Evolutionary conservation across 2,797 vertebrate species (phyloP), one percentile per base, ranked within the genome.

Genomic region (Pelobates cultripes): DNA sequence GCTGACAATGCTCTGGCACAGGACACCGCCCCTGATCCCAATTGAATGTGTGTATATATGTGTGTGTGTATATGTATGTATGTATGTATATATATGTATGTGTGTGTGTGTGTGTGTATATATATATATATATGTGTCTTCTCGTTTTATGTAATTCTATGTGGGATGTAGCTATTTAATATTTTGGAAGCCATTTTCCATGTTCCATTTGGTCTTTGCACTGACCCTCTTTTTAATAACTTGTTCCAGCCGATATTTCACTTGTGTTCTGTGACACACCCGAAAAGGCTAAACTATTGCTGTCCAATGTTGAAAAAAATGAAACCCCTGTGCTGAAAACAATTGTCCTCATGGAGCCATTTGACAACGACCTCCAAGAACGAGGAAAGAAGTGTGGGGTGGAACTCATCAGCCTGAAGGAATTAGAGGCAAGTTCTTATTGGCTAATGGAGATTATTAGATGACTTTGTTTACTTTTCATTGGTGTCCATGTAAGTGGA

Each of bases 261-360:
- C 90, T 98, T 2, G 89, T 99, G 88, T 96, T 99, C 91, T 97
- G 96, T 79, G 98, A 99, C 70, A 90, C 95, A 13, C 84, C 92
- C 2, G 96, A 97, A 9, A 99, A 97, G 89, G 97, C 94, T 71
- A 87, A 40, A 42, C 81, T 96, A 85, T 88, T 99, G 78, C 86
- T 99, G 84, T 91, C 94, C 13, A 89, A 91, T 53, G 88, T 93
- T 66, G 88, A 92, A 41, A 94, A 89, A 12, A 94, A 93, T 69
- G 88, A 93, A 68, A 89, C 87, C 6, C 87, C 92, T 0, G 3
- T 87, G 69, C 89, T 99, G 79, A 96, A 92, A 88, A 95, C 89
- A 0, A 88, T 99, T n/a, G 86, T 98, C 66, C 63, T 99, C 68
- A 97, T 99, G 89, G 96, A 98, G 77, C 63, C 91, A 41, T 95